A percentile compares a stretch with the other conserved stretches of the same genome.
Evolutionary conservation across 2,113 vertebrate genomes (phyloP).

Genomic region (Bettongia penicillata): DNA sequence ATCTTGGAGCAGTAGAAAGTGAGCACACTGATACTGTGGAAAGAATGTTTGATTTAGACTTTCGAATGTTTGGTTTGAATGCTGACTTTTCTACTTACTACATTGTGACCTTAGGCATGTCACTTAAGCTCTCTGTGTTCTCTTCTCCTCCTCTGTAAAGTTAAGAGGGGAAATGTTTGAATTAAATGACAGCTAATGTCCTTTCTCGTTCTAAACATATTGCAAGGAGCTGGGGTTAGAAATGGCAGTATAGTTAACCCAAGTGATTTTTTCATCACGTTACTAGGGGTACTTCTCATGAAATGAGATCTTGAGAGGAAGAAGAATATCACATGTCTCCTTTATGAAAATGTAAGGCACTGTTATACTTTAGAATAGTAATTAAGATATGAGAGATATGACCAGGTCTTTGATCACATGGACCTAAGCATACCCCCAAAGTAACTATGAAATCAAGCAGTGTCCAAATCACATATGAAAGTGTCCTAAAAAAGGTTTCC

Average conservation of each 20-base stretch:
- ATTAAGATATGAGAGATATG: background rate
- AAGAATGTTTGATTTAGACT: background rate
- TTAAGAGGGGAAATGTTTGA: background rate
- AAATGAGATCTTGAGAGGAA: background rate
- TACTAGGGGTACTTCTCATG: background rate
- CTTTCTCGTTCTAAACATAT: background rate
- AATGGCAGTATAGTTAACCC: background rate
- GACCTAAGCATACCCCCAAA: background rate
- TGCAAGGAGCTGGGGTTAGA: background rate
- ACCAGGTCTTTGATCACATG: background rate
- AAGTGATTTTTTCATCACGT: background rate
- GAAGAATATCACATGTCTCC: background rate
- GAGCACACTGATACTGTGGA: background rate
- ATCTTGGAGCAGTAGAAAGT: background rate
- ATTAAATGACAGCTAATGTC: background rate
- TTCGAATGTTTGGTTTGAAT: background rate
- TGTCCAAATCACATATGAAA: conserved; percentile 14
- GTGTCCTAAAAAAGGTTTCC: conserved; percentile 30
- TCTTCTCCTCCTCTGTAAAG: background rate
- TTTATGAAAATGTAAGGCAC: background rate
- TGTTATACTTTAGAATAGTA: conserved; percentile 24
- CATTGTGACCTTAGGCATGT: background rate
- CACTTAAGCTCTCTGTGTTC: background rate
- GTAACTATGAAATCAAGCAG: conserved; percentile 42
- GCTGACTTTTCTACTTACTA: background rate